Base-by-base conservation (phyloP, 1,140 invertebrate genomes). In the Eupristina koningsbergeri region DNA sequence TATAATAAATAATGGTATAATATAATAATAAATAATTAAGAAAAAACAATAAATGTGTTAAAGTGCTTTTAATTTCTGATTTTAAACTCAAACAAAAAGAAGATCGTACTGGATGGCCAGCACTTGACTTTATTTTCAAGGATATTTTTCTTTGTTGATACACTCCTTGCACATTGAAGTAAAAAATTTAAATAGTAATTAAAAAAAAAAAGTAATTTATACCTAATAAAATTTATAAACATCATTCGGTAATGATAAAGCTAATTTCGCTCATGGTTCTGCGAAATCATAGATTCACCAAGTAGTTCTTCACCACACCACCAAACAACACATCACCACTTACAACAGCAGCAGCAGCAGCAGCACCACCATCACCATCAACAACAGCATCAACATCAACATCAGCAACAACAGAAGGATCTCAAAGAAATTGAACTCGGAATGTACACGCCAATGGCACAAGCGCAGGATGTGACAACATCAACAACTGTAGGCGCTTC, bases 371-470 rank as follows among this genome's bases (percentile, higher is more conserved):
- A 86, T 73, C 90, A 53, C 74, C 89, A 87, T 87, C 89, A 86
- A 89, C 90, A 80, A 89, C 90, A 83, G 45, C 89, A 89, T 84
- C 89, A 91, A 34, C 89, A 89, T 31, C 90, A 89, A 78, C 92
- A 86, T 63, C 89, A 88, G 88, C 89, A 87, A 89, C 91, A 85
- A 88, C 92, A 87, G 85, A 93, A 90, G 87, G 93, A 88, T 77
- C 88, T 88, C 0, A 93, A 93, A 74, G 92, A 93, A 45, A 69
- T 93, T 0, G 92, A 93, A 74, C 77, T 93, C 0, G 89, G 91
- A 0, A 93, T 93, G 90, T 93, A 93, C 73, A 90, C 90, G 11
- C 90, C 91, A 0, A 83, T 92, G 78, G 86, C 91, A 19, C 91
- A 92, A 74, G 81, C 90, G 17, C 91, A 90, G 26, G 91, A 93